Base-by-base conservation (phyloP, 1,140 invertebrate genomes). In the Amyelois transitella region DNA sequence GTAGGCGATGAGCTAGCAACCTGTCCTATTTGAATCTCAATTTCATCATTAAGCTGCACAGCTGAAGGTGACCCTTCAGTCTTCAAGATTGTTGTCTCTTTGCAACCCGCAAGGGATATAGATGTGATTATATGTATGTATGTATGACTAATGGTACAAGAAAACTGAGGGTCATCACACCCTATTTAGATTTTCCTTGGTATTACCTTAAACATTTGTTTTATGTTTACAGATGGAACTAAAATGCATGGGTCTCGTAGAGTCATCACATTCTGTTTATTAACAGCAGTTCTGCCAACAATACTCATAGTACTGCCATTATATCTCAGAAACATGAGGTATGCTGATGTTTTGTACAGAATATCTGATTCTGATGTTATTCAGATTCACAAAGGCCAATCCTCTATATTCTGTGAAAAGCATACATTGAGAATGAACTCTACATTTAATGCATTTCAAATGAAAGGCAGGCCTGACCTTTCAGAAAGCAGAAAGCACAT, bases 351-450 rank as follows among this genome's bases (percentile, higher is more conserved):
- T 21, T 87, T 89, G 51, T 95, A 94, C 70, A 89, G 91, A 53
- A 91, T 96, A 60, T 93, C 93, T 2, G 94, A 96, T 81, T 95
- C 94, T 18, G 95, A 96, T 86, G 92, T 95, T 45, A 88, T 95
- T 49, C 93, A 94, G 76, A 94, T 95, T 43, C 90, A 91, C 21
- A 92, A 94, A 81, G 94, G 94, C 38, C 91, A 95, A 59, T 95
- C 94, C 12, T 91, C 93, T 50, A 86, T 95, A 67, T 95, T 95
- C 88, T 95, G 94, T 83, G 83, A 94, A 88, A 90, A 90, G 65
- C 94, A 96, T 82, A 92, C 90, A 51, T 81, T 96, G 24, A 90
- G 90, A 77, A 96, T 96, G 94, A 94, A 95, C 75, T 89, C 90
- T 38, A 89, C 89, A 47, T 96, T 96, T 66, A 95, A 94, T 90